These are phyloP conservation scores for Cisticola juncidis DNA, from an alignment of 2,113 vertebrate species.

Conservation along the genomic window DNA sequence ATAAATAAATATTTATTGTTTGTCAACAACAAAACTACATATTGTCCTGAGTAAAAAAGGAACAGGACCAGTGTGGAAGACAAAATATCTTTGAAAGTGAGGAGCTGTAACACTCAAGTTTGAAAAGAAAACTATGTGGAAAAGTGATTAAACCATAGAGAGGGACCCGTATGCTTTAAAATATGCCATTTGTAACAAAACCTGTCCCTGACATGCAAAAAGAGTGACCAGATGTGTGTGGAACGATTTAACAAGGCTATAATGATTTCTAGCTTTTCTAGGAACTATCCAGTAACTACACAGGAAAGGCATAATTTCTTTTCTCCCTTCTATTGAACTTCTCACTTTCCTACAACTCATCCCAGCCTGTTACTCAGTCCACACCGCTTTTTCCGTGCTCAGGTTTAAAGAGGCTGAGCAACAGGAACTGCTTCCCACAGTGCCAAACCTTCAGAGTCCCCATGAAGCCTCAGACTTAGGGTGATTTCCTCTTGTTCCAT, in stretches of 20 bases:
- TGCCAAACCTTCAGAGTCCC: background rate
- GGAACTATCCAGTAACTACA: background rate
- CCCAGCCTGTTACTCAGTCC: no score
- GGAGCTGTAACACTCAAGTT: background rate
- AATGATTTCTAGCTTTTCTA: background rate
- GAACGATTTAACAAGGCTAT: background rate
- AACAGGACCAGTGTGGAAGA: background rate
- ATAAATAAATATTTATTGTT: background rate
- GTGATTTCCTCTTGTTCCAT: background rate
- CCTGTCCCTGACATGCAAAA: background rate
- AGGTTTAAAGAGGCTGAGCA: background rate
- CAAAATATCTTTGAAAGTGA: background rate
- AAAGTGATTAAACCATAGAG: background rate
- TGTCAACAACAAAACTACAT: background rate
- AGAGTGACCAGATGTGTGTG: background rate
- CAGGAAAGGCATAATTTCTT: background rate
- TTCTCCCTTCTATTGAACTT: background rate
- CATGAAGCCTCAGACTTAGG: background rate
- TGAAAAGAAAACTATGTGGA: background rate
- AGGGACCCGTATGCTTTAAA: background rate
- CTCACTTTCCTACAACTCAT: background rate
- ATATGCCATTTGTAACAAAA: background rate
- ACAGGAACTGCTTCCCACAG: background rate
- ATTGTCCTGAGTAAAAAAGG: background rate
- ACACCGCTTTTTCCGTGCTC: rapidly evolving